Evolutionary conservation across 2,113 vertebrate species (phyloP).

Genomic region (Columba livia): DNA sequence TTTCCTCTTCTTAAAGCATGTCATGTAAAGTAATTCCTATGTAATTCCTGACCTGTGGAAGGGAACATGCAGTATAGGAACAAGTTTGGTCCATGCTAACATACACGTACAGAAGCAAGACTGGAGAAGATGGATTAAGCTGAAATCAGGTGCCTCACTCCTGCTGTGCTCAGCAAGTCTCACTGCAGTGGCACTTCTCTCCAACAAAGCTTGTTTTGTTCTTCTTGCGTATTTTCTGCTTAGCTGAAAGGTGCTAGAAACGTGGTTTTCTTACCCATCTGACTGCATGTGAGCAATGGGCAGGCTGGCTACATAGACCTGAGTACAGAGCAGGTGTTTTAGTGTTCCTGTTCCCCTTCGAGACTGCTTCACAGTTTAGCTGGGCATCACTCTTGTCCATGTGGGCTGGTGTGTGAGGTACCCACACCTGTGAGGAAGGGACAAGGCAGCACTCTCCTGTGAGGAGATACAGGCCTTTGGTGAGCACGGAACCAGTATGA

Average conservation of each 20-base stretch:
- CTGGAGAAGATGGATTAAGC: background rate
- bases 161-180: background rate
- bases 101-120: background rate
- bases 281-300: background rate
- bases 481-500: background rate
- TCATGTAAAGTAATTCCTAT: background rate
- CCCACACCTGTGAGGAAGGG: background rate
- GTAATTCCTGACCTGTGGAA: background rate
- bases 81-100: background rate
- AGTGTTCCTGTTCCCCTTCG: accelerated
- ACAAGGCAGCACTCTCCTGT: background rate
- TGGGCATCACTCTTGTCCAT: accelerated
- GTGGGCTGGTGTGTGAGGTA: background rate
- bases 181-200: background rate
- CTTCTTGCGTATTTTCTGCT: background rate
- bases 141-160: background rate
- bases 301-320: background rate
- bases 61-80: background rate
- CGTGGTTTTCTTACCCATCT: background rate
- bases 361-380: background rate
- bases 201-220: background rate
- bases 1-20: background rate
- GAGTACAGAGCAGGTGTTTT: background rate
- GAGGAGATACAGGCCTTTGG: background rate
- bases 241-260: background rate